These are phyloP conservation scores for Saimiri boliviensis DNA, from an alignment of 2,113 vertebrate genomes.

Conservation along the genomic window DNA sequence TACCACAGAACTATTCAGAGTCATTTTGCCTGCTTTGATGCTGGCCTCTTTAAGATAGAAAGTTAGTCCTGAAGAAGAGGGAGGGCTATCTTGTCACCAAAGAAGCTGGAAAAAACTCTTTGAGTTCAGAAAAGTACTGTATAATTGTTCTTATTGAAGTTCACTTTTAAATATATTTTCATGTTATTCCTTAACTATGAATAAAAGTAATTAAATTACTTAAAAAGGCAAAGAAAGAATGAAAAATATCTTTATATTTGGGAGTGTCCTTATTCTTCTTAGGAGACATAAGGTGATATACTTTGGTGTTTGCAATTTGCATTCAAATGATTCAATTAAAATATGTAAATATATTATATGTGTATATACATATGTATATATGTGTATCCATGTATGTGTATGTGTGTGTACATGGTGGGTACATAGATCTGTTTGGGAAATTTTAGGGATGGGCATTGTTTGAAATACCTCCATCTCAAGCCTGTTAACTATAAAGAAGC, in stretches of 20 bases:
- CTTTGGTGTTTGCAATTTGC: not conserved
- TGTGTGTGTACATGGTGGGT: not conserved
- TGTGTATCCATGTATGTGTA: not conserved
- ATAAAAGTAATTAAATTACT: not conserved
- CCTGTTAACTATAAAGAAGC: not conserved
- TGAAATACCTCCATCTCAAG: not conserved
- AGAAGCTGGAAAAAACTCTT: not conserved
- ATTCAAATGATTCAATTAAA: not conserved
- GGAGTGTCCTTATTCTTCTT: not conserved
- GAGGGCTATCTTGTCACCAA: not conserved
- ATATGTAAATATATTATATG: not conserved
- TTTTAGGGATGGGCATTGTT: not conserved
- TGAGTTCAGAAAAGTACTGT: not conserved
- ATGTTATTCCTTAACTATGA: not conserved
- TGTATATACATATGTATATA: no score
- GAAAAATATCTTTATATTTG: not conserved
- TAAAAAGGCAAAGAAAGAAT: not conserved
- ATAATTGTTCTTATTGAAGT: not conserved
- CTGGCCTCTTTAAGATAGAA: not conserved
- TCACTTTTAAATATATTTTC: not conserved
- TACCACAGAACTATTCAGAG: not conserved
- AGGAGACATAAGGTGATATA: not conserved
- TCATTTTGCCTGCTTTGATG: not conserved
- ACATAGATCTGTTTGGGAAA: not conserved
- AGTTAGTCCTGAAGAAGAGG: not conserved